Evolutionary conservation across 2,888 invertebrate genomes (phyloP), one percentile per base, ranked within the genome.

Genomic region (Pinctada fucata): DNA sequence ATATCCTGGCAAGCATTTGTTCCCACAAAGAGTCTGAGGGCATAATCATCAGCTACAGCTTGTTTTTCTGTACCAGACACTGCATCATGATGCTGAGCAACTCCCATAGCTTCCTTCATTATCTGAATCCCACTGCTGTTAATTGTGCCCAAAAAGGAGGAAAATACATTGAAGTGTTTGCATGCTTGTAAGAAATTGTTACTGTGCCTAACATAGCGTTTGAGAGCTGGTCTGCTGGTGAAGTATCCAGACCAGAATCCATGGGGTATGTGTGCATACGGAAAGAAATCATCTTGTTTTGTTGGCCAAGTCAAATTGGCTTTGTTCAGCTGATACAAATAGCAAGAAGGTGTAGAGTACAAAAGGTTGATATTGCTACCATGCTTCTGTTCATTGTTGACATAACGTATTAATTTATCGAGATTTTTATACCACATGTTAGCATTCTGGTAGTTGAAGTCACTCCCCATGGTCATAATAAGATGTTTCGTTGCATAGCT

Each of bases 241-340:
- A 93, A 94, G 86, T 93, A 94, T 31, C 99, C 99, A 0, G 98
- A 97, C 99, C 99, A 99, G 90, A 95, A 99, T 0, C 97, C 94
- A 88, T 97, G 96, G 0, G 95, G 94, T 90, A 96, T 96, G 75
- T 96, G 96, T 1, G 97, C 96, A 79, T 93, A 93, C 1, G 93
- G 93, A 82, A 93, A 93, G 85, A 93, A 93, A 76, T 93, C 93
- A 78, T 92, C 92, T 2, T 79, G 77, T 82, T 92, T 92, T 0
- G 90, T 88, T 1, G 93, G 97, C 93, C 96, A 95, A 0, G 95
- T 94, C 8, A 95, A 93, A 10, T 95, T 94, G 0, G 95, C 94
- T 76, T 96, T 95, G 86, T 93, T 88, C 49, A 93, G 79, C 3
- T 91, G 92, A 63, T 93, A 89, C 52, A 93, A 87, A 85, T 94